Evolutionary conservation across 2,797 vertebrate species (phyloP), one percentile per base, ranked within the genome.

Genomic region (Menidia menidia): DNA sequence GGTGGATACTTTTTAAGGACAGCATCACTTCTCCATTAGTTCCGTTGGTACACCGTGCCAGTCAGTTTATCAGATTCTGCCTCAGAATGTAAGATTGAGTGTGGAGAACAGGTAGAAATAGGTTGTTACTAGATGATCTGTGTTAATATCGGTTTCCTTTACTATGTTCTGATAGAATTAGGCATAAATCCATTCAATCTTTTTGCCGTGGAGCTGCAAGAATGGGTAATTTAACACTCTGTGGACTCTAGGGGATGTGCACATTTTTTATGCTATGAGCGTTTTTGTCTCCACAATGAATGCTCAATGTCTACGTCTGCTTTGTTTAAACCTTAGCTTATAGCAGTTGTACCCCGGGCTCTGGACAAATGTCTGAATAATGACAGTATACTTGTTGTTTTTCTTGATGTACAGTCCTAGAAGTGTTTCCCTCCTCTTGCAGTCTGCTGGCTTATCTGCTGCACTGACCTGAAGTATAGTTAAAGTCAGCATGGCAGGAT

Each of bases 41-140:
- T 85, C 77, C 80, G 82, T 31, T 32, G 31, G 70, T 79, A 80
- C 88, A 78, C 86, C 71, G 84, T 81, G 82, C 76, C 80, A 77
- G 78, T 81, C 54, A 64, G 80, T 87, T 90, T 87, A 87, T 89
- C 76, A 86, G 67, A 89, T 84, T 83, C 87, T 74, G 57, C 78
- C 70, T 54, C 73, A 71, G 82, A 10, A 19, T 65, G 2, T 57
- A 4, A 47, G 13, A 30, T 55, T 41, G 1, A 14, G 53, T 1
- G n/a, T 18, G 55, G 58, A 12, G 7, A 25, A 16, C 12, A 56
- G n/a, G 13, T 19, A 41, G 1, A 64, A 64, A 52, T 31, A 52
- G 25, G 11, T 19, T 48, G 45, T n/a, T 18, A 48, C 0, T 25
- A 25, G 12, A 11, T 4, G 25, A 25, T 51, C 25, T 11, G 48